Percentiles rank a stretch among this genome's conserved stretches.
phyloP scores from a whole-genome alignment of 2,888 invertebrate genomes.

The Drosophila meridionalis region DNA sequence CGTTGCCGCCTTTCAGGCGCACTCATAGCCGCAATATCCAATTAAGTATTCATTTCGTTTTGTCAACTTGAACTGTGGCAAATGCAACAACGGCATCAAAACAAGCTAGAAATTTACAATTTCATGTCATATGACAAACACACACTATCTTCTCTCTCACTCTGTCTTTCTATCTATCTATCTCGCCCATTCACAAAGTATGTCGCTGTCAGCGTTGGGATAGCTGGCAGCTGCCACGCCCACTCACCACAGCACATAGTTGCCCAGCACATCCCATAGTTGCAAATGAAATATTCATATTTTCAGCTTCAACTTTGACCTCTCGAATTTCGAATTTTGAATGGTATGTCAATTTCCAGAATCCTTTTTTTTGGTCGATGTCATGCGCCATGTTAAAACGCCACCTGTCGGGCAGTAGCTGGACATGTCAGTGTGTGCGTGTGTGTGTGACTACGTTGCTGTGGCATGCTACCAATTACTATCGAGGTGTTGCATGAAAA shows the following conservation, averaged over 20 bases:
- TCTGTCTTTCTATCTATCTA: background rate
- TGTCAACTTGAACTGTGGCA: constrained; percentile 63
- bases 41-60: constrained; percentile 76
- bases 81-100: constrained; percentile 33
- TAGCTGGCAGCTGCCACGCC: constrained; percentile 48
- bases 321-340: constrained; percentile 10
- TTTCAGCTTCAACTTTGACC: constrained; percentile 42
- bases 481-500: constrained; percentile 29
- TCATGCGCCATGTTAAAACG: constrained; percentile 27
- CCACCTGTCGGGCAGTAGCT: constrained; percentile 38
- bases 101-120: constrained; percentile 68
- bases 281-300: constrained; percentile 70
- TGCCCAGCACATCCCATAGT: background rate
- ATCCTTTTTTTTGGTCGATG: background rate
- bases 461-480: constrained; percentile 31
- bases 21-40: constrained; percentile 70
- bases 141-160: background rate
- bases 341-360: background rate
- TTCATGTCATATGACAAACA: constrained; percentile 55
- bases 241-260: background rate
- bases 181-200: constrained; percentile 26
- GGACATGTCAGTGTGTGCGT: constrained; percentile 7
- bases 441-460: constrained; percentile 1
- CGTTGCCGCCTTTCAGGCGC: constrained; percentile 59
- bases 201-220: constrained; percentile 47